These are phyloP conservation scores for Microtus montanus DNA, from an alignment of 2,113 vertebrate genomes.

Conservation along the genomic window DNA sequence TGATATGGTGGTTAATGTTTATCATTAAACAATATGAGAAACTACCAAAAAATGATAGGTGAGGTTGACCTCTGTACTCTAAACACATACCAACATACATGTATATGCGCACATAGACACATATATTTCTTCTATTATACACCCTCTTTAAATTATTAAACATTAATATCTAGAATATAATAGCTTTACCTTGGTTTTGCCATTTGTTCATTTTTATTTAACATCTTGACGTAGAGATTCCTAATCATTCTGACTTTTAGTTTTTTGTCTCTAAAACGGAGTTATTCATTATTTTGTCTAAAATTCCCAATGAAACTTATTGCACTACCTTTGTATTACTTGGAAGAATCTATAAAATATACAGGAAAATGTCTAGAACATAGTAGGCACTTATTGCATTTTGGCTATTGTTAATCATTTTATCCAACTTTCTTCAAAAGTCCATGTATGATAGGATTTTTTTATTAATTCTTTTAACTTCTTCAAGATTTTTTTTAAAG, in stretches of 20 bases:
- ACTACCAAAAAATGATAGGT: not conserved
- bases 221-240: not conserved
- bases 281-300: not conserved
- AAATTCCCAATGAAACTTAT: not conserved
- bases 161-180: not conserved
- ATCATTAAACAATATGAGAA: not conserved
- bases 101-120: not conserved
- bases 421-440: not conserved
- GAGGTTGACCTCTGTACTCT: not conserved
- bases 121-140: not conserved
- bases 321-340: not conserved
- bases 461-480: constrained; percentile 13
- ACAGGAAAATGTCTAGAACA: not conserved
- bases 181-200: not conserved
- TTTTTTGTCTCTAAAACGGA: not conserved
- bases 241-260: not conserved
- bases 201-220: not conserved
- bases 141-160: not conserved
- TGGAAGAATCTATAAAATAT: not conserved
- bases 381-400: not conserved
- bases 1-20: not conserved
- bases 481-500: constrained; percentile 26
- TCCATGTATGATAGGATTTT: not conserved
- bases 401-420: not conserved
- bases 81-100: not conserved